Evolutionary conservation across 2,888 invertebrate species (phyloP).

Genomic region (Drosophila phalerata): DNA sequence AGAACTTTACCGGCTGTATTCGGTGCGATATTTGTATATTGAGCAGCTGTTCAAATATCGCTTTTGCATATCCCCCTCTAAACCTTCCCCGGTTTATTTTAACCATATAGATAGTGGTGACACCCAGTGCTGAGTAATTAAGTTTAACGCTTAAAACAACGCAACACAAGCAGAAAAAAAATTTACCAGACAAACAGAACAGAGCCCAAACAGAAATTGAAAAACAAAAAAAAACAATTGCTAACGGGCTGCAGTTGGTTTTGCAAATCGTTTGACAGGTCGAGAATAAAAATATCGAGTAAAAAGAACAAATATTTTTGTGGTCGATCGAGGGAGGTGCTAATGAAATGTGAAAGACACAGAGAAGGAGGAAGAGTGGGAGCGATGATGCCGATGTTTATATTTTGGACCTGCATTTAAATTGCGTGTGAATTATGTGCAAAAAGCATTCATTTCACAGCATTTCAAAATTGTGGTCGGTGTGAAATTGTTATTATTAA

Average conservation of each 20-base stretch:
- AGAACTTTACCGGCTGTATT: conserved; percentile 20
- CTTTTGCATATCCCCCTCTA: conserved; percentile 30
- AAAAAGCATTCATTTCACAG: conserved; percentile 52
- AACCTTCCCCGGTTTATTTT: conserved; percentile 20
- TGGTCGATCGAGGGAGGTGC: conserved; percentile 46
- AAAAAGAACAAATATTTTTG: conserved; percentile 67
- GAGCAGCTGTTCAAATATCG: conserved; percentile 70
- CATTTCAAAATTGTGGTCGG: conserved; percentile 68
- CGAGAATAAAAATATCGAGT: conserved; percentile 18
- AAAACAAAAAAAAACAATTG: conserved; percentile 54
- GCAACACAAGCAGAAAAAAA: conserved; percentile 34
- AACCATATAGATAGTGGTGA: conserved; percentile 24
- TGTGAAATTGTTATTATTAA: conserved; percentile 52
- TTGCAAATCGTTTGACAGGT: conserved; percentile 77
- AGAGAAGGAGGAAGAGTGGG: conserved; percentile 3
- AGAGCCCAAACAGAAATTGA: conserved; percentile 52
- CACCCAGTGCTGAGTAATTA: conserved; percentile 69
- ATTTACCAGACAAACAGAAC: conserved; percentile 64
- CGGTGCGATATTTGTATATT: conserved; percentile 34
- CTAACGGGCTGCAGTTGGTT: conserved; percentile 71
- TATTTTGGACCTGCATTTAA: conserved; percentile 45
- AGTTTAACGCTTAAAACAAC: conserved; percentile 77
- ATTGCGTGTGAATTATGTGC: conserved; percentile 75
- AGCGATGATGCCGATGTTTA: conserved; percentile 33
- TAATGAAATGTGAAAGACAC: conserved; percentile 16